Percentiles rank a stretch among this genome's conserved stretches.
phyloP scores from a whole-genome alignment of 1,140 invertebrate species.

The Trachymyrmex septentrionalis region DNA sequence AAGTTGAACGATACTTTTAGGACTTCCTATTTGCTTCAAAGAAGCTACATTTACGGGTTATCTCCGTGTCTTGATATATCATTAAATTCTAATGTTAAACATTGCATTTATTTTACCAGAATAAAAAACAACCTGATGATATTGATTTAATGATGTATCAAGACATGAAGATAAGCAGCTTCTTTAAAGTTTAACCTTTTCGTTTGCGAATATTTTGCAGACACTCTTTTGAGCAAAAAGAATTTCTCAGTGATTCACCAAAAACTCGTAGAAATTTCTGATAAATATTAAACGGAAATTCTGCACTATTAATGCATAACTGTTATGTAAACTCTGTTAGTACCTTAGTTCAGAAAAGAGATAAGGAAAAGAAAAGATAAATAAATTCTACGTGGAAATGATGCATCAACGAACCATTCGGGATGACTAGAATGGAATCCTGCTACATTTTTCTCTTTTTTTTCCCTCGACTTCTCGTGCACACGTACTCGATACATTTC shows the following conservation, averaged over 20 bases:
- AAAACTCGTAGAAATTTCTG: background rate
- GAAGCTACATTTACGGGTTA: too few relatives aligned
- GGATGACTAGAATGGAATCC: conserved; percentile 42
- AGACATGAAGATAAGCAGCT: too few relatives aligned
- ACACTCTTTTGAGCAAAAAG: background rate
- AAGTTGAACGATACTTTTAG: background rate
- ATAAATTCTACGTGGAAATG: background rate
- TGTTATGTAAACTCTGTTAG: too few relatives aligned
- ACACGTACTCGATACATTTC: background rate
- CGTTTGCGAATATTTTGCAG: background rate
- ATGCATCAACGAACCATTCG: conserved; percentile 5
- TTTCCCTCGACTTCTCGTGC: background rate
- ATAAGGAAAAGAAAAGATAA: background rate
- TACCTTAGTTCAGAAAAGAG: background rate
- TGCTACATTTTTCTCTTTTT: background rate
- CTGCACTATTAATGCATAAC: background rate
- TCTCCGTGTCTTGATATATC: too few relatives aligned
- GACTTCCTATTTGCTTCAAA: too few relatives aligned
- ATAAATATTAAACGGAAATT: background rate
- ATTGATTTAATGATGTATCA: too few relatives aligned
- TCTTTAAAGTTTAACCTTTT: background rate
- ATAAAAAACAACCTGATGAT: too few relatives aligned
- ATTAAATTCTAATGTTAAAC: too few relatives aligned
- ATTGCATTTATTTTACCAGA: too few relatives aligned
- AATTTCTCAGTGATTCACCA: background rate